Base-by-base conservation (phyloP, 2,888 invertebrate genomes). In the Oligia strigilis region DNA sequence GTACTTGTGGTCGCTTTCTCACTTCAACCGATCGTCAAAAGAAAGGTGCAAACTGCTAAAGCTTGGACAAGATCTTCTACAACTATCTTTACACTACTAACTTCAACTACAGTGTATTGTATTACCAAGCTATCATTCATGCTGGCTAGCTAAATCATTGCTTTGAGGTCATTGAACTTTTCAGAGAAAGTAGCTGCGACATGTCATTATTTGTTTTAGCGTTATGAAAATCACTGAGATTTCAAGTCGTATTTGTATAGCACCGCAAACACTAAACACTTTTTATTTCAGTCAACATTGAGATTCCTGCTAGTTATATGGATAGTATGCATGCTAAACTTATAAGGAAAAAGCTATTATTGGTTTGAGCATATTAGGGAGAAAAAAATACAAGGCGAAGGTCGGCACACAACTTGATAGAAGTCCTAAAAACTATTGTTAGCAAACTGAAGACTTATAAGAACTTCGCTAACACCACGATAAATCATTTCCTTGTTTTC, bases 1-100 rank as follows among this genome's bases (percentile, higher is more conserved):
- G 29, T 29, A 29, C 85, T 87, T 75, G 81, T 73, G 72, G 74
- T 78, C 52, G 85, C 87, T 87, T 88, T 88, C 88, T 86, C 85
- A 86, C 87, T 85, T 73, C 85, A 85, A 82, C 82, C 82, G 73
- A 82, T 88, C 79, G 64, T 83, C 76, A 89, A 87, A 86, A 80
- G 84, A 89, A 86, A 89, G 84, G 87, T 87, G 81, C 72, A 83
- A 80, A 83, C 69, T 72, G 71, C 66, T 80, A 87, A 86, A 90
- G 85, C 82, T 81, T 81, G 71, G 64, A 82, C 80, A 80, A 65
- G 67, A 64, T 87, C 85, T 82, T 80, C 73, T 81, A 73, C 73
- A 86, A 49, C 52, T 80, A 77, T 83, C 64, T 75, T 78, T 40
- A 82, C 72, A 73, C 75, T 74, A 77, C 81, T 76, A 66, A 72